phyloP scores from a whole-genome alignment of 2,888 invertebrate species.

The Tribolium freemani region DNA sequence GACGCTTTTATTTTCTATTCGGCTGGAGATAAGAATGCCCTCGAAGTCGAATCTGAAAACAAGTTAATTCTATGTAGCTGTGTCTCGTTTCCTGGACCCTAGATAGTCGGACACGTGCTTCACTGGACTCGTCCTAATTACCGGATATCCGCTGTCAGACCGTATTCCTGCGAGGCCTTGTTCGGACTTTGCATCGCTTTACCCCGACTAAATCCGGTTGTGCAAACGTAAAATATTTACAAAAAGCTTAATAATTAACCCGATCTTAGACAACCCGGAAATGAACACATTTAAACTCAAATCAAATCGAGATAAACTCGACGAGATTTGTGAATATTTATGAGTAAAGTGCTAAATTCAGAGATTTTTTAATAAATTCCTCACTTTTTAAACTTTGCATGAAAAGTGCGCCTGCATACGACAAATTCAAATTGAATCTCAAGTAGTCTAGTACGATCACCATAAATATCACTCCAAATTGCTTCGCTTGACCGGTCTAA shows the following conservation, averaged over 20 bases:
- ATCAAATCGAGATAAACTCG: background rate
- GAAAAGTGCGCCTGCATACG: conserved; percentile 29
- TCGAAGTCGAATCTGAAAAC: conserved; percentile 15
- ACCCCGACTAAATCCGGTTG: conserved; percentile 33
- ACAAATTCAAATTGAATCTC: conserved; percentile 31
- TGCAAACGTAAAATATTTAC: conserved; percentile 28
- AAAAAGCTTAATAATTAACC: conserved; percentile 2
- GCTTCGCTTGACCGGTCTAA: conserved; percentile 24
- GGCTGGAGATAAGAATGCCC: background rate
- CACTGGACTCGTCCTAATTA: conserved; percentile 44
- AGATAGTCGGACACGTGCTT: conserved; percentile 41
- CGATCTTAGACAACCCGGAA: conserved; percentile 8
- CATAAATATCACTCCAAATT: conserved; percentile 26
- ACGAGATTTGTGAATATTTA: conserved; percentile 16
- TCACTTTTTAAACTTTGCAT: conserved; percentile 3
- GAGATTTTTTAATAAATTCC: conserved; percentile 6
- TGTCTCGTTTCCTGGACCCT: conserved; percentile 30
- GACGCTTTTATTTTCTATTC: background rate
- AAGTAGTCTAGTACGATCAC: conserved; percentile 6
- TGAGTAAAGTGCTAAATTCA: conserved; percentile 7
- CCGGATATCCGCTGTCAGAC: conserved; percentile 45
- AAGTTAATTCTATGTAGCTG: conserved; percentile 31
- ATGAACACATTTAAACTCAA: background rate
- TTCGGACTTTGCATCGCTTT: conserved; percentile 31
- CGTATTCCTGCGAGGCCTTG: conserved; percentile 37